A percentile compares a stretch with the other conserved stretches of the same genome.
phyloP scores from a whole-genome alignment of 1,140 invertebrate genomes.

The Tetramorium parvispinum region DNA sequence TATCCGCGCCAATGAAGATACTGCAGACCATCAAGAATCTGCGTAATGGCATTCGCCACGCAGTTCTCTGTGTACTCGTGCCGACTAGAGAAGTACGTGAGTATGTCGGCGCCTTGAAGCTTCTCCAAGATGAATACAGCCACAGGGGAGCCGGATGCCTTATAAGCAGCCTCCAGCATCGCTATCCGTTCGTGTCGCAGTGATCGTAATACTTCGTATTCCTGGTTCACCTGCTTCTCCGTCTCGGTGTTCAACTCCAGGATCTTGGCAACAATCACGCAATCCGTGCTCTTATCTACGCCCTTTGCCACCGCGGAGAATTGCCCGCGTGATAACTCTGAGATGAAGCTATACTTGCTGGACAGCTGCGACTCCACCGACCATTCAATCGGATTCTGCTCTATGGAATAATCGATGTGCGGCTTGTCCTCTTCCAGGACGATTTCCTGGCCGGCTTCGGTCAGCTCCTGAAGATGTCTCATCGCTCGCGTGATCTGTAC shows the following conservation, averaged over 20 bases:
- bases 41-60: slow-evolving; percentile 93
- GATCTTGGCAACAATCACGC: slow-evolving; percentile 92
- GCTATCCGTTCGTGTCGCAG: slow-evolving; percentile 95
- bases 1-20: slow-evolving; percentile 97
- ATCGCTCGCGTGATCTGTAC: slow-evolving; percentile 92
- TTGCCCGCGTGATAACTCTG: slow-evolving; percentile 92
- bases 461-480: slow-evolving; percentile 93
- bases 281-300: slow-evolving; percentile 90
- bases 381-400: slow-evolving; percentile 91
- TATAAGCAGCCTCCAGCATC: slow-evolving; percentile 90
- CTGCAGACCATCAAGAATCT: slow-evolving; percentile 94
- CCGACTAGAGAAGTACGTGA: slow-evolving; percentile 94
- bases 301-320: slow-evolving; percentile 95
- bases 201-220: slow-evolving; percentile 93
- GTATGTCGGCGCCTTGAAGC: slow-evolving; percentile 95
- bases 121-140: slow-evolving; percentile 94
- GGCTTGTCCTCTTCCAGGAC: slow-evolving; percentile 87
- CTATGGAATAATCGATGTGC: slow-evolving; percentile 90
- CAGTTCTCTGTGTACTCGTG: slow-evolving; percentile 96
- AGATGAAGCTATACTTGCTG: slow-evolving; percentile 93
- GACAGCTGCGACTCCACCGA: slow-evolving; percentile 88
- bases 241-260: slow-evolving; percentile 90
- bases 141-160: slow-evolving; percentile 88
- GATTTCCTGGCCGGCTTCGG: slow-evolving; percentile 91
- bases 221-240: slow-evolving; percentile 89